Conservation (phyloP, 2,888 invertebrate species). For the Anthoptus insignis region DNA sequence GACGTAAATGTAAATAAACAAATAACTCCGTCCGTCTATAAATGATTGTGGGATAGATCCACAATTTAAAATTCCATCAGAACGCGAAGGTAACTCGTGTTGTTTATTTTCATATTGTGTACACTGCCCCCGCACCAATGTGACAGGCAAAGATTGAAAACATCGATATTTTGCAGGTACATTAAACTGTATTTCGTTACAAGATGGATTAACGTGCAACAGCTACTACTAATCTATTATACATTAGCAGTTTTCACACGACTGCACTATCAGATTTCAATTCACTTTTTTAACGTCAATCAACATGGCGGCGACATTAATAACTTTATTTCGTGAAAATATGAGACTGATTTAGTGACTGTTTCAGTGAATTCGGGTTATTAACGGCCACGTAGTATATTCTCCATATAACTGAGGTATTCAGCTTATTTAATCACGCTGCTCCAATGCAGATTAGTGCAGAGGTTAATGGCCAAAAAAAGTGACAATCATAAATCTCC, state of each 20-base stretch:
- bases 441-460: too few relatives aligned
- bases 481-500: too few relatives aligned
- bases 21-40: too few relatives aligned
- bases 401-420: too few relatives aligned
- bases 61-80: slow-evolving; percentile 1
- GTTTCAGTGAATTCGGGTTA: too few relatives aligned
- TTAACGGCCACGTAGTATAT: too few relatives aligned
- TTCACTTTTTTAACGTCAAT: background rate
- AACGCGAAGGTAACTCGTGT: background rate
- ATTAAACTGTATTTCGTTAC: slow-evolving; percentile 16
- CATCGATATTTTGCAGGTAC: slow-evolving; percentile 13
- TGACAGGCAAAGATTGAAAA: slow-evolving; percentile 22
- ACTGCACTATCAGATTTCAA: background rate
- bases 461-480: too few relatives aligned
- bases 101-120: slow-evolving; percentile 12
- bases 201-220: slow-evolving; percentile 2
- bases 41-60: background rate
- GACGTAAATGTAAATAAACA: too few relatives aligned
- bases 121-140: background rate
- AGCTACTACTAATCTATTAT: background rate
- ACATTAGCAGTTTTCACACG: background rate
- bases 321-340: too few relatives aligned
- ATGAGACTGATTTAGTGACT: too few relatives aligned
- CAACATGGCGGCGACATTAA: background rate
- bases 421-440: too few relatives aligned